Evolutionary conservation across 23 tunicate species (phyloP).

Genomic region (Clavelina lepadiformis): DNA sequence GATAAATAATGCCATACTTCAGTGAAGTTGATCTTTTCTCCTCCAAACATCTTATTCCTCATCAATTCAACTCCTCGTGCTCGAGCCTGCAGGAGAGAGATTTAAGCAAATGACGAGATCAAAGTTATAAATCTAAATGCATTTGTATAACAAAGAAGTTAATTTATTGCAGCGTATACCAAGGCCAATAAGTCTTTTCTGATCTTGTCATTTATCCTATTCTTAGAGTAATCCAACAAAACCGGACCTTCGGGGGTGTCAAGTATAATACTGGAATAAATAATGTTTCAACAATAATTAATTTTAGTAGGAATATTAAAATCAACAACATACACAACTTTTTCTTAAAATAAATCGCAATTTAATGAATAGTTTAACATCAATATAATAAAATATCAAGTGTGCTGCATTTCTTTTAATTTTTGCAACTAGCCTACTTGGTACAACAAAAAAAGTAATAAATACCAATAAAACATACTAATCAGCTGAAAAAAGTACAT

Average conservation of each 20-base stretch:
- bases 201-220: constrained; percentile 52
- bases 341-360: no score
- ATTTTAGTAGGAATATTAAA: no score
- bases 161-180: constrained; percentile 3
- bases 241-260: constrained; percentile 60
- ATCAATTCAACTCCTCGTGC: constrained; percentile 71
- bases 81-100: constrained; percentile 37
- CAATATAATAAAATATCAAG: no score
- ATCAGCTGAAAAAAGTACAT: no score
- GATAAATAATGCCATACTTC: constrained; percentile 28
- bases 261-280: constrained; percentile 37
- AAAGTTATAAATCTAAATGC: background rate
- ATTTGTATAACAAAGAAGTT: background rate
- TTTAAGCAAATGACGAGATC: constrained; percentile 6
- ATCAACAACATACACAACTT: no score
- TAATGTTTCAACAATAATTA: no score
- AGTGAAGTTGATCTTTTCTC: constrained; percentile 92
- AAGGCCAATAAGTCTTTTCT: constrained; percentile 30
- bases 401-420: no score
- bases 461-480: no score
- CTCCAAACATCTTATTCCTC: constrained; percentile 79
- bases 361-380: no score
- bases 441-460: no score
- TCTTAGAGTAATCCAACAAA: constrained; percentile 85
- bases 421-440: no score